Conservation (phyloP, 2,113 vertebrate genomes). For the Bombycilla garrulus region DNA sequence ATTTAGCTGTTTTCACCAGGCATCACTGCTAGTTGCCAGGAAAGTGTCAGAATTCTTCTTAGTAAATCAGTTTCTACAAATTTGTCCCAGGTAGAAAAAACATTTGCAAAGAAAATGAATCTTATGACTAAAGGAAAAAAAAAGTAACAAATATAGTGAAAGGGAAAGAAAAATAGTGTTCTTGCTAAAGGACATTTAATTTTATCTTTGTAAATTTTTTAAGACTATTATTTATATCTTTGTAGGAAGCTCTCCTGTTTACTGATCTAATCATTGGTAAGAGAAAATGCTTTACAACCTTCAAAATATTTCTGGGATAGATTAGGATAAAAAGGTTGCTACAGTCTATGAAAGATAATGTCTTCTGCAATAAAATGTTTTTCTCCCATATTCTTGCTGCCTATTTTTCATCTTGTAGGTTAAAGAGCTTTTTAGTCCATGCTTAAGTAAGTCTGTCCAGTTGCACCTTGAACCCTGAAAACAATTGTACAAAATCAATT, state of each 20-base stretch:
- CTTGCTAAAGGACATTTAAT: not conserved
- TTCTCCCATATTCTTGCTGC: not conserved
- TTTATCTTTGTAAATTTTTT: not conserved
- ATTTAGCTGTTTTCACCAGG: slow-evolving; percentile 43
- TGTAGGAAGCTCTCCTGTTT: not conserved
- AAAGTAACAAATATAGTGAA: not conserved
- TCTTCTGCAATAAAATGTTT: not conserved
- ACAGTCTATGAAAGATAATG: not conserved
- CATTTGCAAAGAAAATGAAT: not conserved
- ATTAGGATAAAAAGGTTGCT: not conserved
- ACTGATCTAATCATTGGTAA: not conserved
- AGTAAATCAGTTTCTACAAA: slow-evolving; percentile 42
- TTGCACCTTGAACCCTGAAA: not conserved
- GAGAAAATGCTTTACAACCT: not conserved
- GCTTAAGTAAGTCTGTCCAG: not conserved
- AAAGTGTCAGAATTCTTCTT: slow-evolving; percentile 56
- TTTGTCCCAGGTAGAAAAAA: slow-evolving; percentile 49
- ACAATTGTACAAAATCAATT: not conserved
- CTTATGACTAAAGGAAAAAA: not conserved
- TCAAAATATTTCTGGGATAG: not conserved
- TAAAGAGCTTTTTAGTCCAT: fast-evolving
- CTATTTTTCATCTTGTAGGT: not conserved
- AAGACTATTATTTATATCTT: not conserved
- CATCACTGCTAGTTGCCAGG: slow-evolving; percentile 37
- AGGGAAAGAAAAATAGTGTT: not conserved